Evolutionary conservation across 2,113 vertebrate species (phyloP), one percentile per base, ranked within the genome.

Genomic region (Labeo rohita): DNA sequence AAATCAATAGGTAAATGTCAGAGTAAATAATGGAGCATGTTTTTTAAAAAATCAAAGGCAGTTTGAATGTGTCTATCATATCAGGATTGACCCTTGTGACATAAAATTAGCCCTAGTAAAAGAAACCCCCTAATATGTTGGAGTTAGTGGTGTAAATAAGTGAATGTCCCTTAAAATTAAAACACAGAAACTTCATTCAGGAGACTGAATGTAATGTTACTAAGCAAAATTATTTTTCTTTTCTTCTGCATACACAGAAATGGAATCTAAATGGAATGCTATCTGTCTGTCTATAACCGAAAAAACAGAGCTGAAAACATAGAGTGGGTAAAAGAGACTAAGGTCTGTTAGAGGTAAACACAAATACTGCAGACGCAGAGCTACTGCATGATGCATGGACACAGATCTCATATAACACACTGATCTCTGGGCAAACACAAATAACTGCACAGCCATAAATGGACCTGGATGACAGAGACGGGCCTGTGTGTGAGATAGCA

Each of bases 391-490:
- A 73, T 77, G 36, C 80, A 72, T 72, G 21, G 73, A 82, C 85
- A 83, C n/a, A 34, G 78, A 85, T 80, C 85, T 88, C 83, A 88
- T 87, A 85, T 80, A 86, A 78, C 77, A 83, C 65, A 49, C 83
- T 89, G 85, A 88, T 91, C 85, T 82, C 49, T 86, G 85, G 13
- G 72, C 66, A 90, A 90, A 90, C 90, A 87, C 83, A 85, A 79
- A 87, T 86, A 85, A 86, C 74, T 39, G 63, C 23, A 21, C 1
- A 52, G 36, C 66, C 85, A 84, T 88, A 88, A 88, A 88, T 76
- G 75, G 76, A 39, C 39, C 85, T 50, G 23, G 16, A 15, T n/a
- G 36, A 16, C 43, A 7, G 39, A 28, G 72, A 15, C 63, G 10
- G 52, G 61, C 15, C 36, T 11, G 70, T 75, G 21, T 8, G n/a